A percentile compares a stretch with the other conserved stretches of the same genome.
These are phyloP conservation scores for Sarcophaga subvicina DNA, from an alignment of 2,888 invertebrate species.

Conservation along the genomic window DNA sequence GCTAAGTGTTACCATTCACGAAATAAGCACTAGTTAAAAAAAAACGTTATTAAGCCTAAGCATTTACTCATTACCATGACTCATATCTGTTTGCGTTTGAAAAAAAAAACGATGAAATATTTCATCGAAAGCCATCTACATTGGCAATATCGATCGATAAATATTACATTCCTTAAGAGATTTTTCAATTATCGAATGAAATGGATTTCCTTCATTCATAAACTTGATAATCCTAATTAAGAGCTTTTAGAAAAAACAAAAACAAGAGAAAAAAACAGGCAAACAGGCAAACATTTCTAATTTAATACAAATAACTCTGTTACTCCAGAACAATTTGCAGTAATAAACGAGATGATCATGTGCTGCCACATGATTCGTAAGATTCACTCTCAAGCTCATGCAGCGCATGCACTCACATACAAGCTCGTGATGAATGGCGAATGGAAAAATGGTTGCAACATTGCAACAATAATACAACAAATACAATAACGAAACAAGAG, in stretches of 20 bases:
- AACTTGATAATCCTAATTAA: conserved; percentile 43
- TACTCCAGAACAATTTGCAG: conserved; percentile 21
- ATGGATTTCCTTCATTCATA: conserved; percentile 21
- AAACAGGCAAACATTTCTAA: conserved; percentile 48
- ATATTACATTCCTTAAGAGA: too few species aligned
- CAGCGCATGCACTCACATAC: conserved; percentile 25
- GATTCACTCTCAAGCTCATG: conserved; percentile 3
- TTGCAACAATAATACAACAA: conserved; percentile 30
- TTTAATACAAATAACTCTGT: conserved; percentile 61
- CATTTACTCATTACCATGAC: too few species aligned
- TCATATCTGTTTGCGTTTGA: too few species aligned
- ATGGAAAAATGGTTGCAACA: conserved; percentile 20
- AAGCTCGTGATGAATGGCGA: conserved; percentile 54
- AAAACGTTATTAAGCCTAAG: too few species aligned
- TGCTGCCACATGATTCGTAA: neutral
- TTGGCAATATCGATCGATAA: too few species aligned
- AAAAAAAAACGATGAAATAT: too few species aligned
- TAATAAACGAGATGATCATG: conserved; percentile 43
- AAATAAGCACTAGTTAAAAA: too few species aligned
- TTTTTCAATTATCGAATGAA: conserved; percentile 21
- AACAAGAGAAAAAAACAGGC: neutral
- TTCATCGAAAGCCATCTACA: too few species aligned
- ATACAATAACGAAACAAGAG: conserved; percentile 40
- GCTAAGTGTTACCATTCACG: too few species aligned
- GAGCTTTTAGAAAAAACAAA: conserved; percentile 31